Evolutionary conservation across 2,797 vertebrate genomes (phyloP), one percentile per base, ranked within the genome.

Genomic region (Urocyon cinereoargenteus): DNA sequence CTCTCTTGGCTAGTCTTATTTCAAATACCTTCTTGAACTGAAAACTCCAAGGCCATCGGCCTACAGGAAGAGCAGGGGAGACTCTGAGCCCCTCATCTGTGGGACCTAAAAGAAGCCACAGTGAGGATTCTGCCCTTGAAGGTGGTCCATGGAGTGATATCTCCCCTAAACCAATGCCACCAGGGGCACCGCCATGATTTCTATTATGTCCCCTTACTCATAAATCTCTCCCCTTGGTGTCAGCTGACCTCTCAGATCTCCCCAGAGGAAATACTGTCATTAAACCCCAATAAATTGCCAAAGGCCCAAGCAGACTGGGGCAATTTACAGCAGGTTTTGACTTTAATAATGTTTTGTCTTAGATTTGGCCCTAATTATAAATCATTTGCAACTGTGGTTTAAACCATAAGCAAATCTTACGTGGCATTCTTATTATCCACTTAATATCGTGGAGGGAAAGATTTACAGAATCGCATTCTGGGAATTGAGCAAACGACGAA

Each of bases 281-380:
- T 97, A 98, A 98, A 91, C 96, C 95, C 97, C 93, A 93, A 98
- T 98, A 98, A 98, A 98, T 98, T 97, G 97, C 90, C 97, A 75
- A 94, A 96, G 93, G 93, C 98, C 86, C 85, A 97, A 98, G 98
- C 97, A 98, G 98, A 98, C 92, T 5, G 2, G 4, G 31, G 95
- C 98, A 97, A 98, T 98, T 98, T 98, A 98, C 97, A 85, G 93
- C 53, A 94, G 95, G 97, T 36, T 97, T 98, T 98, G 98, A 98
- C 98, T 98, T 98, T 98, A 98, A 98, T 98, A 97, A 98, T 98
- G 98, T 98, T 99, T 98, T 98, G 98, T 98, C 98, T 98, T 98
- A 98, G 98, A 98, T 98, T 98, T 98, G 97, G 97, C 97, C 98
- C 94, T 98, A 98, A 98, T 98, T 98, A 98, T 98, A 99, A 98